These are phyloP conservation scores for Andrena minutula DNA, from an alignment of 2,888 invertebrate genomes.

Conservation along the genomic window DNA sequence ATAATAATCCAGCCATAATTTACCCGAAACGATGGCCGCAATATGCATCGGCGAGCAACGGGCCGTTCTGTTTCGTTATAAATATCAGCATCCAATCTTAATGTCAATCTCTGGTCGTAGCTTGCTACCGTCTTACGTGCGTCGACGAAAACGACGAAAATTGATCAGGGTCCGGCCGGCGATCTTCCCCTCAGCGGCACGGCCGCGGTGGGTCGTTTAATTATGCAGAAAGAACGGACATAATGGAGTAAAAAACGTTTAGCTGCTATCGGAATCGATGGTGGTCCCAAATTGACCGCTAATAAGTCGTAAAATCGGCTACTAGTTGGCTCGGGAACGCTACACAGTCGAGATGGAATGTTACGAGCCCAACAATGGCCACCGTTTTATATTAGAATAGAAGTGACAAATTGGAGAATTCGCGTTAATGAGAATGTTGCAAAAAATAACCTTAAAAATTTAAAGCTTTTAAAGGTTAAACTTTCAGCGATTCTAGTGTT, in stretches of 20 bases:
- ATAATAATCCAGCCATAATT: slow-evolving; percentile 41
- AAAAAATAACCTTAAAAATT: no score
- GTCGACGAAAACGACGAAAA: slow-evolving; percentile 63
- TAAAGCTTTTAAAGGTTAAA: no score
- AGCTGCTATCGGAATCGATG: background rate
- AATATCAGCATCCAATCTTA: slow-evolving; percentile 71
- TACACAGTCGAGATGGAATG: no score
- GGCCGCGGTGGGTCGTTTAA: slow-evolving; percentile 25
- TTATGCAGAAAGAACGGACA: slow-evolving; percentile 29
- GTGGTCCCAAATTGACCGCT: slow-evolving; percentile 9
- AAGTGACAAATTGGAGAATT: no score
- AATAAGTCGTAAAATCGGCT: background rate
- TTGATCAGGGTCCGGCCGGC: slow-evolving; percentile 32
- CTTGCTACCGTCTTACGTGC: slow-evolving; percentile 78
- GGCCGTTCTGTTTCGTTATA: slow-evolving; percentile 43
- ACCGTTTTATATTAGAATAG: no score
- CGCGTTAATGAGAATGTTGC: no score
- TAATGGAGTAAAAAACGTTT: background rate
- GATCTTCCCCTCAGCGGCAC: background rate
- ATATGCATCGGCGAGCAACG: slow-evolving; percentile 1
- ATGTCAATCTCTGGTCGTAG: slow-evolving; percentile 71
- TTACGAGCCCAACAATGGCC: no score
- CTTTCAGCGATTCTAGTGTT: no score
- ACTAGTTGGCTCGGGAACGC: background rate
- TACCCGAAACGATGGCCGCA: slow-evolving; percentile 37